phyloP scores from a whole-genome alignment of 2,888 invertebrate genomes.

The Mechanitis messenoides region DNA sequence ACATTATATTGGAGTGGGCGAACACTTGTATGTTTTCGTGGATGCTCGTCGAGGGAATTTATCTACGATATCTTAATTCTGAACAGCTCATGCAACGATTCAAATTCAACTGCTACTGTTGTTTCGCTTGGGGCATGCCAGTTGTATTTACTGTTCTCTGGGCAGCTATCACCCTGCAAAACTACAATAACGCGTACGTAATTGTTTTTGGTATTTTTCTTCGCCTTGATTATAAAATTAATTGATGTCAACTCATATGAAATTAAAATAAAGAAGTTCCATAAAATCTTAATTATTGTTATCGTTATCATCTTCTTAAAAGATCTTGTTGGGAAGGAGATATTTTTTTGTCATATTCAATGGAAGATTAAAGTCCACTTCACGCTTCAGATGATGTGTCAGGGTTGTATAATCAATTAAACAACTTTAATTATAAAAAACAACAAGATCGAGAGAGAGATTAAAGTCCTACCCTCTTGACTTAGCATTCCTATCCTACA shows the following conservation, averaged over 20 bases:
- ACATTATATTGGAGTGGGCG: constrained; percentile 90
- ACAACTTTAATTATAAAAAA: not conserved
- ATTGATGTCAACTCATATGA: no score
- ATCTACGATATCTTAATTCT: constrained; percentile 90
- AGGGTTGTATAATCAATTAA: no score
- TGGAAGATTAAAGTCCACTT: no score
- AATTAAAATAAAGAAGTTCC: no score
- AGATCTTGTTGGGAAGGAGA: no score
- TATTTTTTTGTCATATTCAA: no score
- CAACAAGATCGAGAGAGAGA: not conserved
- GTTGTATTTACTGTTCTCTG: constrained; percentile 81
- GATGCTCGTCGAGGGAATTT: constrained; percentile 97
- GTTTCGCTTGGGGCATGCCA: constrained; percentile 86
- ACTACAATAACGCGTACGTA: constrained; percentile 42
- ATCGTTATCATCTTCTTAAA: no score
- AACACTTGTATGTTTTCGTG: constrained; percentile 95
- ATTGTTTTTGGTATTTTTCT: not conserved
- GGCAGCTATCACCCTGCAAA: constrained; percentile 76
- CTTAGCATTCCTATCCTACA: no score
- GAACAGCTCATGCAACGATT: constrained; percentile 81
- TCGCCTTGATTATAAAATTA: no score
- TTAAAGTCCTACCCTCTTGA: no score
- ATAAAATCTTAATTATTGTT: no score
- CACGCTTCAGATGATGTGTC: no score
- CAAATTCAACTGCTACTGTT: constrained; percentile 76